A percentile compares a stretch with the other conserved stretches of the same genome.
phyloP scores from a whole-genome alignment of 2,113 vertebrate genomes.

The Columba janthina region DNA sequence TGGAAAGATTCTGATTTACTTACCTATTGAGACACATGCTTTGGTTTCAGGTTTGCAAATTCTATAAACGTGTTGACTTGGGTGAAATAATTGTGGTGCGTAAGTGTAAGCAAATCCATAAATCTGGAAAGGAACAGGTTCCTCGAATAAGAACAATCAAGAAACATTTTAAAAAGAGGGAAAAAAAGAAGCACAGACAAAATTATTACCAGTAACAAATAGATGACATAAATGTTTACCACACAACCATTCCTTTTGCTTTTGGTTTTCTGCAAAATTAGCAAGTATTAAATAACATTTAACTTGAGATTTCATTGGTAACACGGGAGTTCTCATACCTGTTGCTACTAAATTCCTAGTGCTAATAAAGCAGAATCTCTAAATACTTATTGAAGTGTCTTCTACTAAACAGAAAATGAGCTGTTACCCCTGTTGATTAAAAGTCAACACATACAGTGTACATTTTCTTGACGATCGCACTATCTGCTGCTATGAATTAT shows the following conservation, averaged over 20 bases:
- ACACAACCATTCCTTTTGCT: not conserved
- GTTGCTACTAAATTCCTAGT: not conserved
- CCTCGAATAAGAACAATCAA: not conserved
- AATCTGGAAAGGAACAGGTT: not conserved
- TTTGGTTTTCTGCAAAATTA: not conserved
- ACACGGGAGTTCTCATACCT: not conserved
- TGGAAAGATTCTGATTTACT: not conserved
- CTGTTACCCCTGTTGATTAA: not conserved
- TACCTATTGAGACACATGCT: not conserved
- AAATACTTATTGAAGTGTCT: not conserved
- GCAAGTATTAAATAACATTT: not conserved
- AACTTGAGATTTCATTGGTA: not conserved
- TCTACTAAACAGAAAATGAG: not conserved
- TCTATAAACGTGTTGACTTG: not conserved
- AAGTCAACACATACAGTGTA: not conserved
- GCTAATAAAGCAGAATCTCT: not conserved
- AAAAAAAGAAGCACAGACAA: not conserved
- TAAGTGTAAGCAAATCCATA: not conserved
- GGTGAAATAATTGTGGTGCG: not conserved
- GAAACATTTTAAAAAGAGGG: not conserved
- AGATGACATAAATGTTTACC: not conserved
- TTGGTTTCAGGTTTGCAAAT: not conserved
- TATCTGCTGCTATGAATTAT: not conserved
- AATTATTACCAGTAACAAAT: not conserved
- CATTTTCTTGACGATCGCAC: not conserved